Evolutionary conservation across 2,797 vertebrate genomes (phyloP).

Genomic region (Pipistrellus kuhlii): DNA sequence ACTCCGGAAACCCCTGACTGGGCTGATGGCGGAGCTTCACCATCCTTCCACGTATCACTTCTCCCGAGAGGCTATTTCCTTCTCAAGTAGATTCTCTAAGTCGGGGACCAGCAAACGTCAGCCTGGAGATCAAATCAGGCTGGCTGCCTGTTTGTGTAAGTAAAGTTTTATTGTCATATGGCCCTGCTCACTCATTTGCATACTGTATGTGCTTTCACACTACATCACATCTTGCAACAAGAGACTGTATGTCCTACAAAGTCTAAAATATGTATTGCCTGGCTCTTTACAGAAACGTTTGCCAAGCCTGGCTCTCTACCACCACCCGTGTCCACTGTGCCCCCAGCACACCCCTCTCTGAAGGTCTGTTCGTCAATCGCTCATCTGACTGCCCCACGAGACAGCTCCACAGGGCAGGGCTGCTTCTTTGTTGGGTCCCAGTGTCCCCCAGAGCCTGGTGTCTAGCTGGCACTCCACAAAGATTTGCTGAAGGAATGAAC

Average conservation of each 20-base stretch:
- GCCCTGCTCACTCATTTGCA: background rate
- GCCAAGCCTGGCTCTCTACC: background rate
- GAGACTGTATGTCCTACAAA: background rate
- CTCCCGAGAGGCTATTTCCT: background rate
- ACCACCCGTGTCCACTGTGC: background rate
- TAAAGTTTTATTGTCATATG: background rate
- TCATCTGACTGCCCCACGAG: background rate
- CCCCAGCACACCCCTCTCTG: background rate
- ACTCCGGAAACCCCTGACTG: background rate
- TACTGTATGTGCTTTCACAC: background rate
- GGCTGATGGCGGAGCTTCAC: background rate
- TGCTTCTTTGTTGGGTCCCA: background rate
- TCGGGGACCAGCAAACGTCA: background rate
- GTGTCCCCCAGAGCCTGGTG: background rate
- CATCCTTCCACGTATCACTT: background rate
- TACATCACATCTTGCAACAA: background rate
- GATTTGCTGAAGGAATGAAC: background rate
- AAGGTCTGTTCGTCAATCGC: background rate
- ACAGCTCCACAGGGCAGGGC: background rate
- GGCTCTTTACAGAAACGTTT: background rate
- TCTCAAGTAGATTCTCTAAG: background rate
- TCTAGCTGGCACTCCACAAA: background rate
- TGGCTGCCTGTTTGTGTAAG: background rate
- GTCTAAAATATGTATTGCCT: background rate
- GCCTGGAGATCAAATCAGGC: background rate